Evolutionary conservation across 2,797 vertebrate genomes (phyloP), one percentile per base, ranked within the genome.

Genomic region (Graptemys geographica): DNA sequence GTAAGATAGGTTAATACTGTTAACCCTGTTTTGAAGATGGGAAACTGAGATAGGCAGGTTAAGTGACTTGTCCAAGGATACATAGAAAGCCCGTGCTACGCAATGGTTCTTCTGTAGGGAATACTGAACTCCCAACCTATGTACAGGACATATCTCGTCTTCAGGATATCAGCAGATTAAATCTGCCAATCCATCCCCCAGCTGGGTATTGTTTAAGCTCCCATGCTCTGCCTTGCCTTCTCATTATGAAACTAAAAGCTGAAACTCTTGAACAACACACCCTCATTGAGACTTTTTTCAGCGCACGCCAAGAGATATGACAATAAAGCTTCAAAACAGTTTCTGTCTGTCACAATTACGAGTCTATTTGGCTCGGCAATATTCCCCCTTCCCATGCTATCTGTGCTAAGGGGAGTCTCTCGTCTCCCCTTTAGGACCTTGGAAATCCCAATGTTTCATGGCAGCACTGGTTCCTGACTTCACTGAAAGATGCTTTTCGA

Each of bases 281-380:
- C 87, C 90, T 72, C n/a, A 72, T 47, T 84, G 92, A 96, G 57
- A 56, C 49, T 78, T 79, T 87, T 44, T 90, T 92, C 65, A 74
- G 49, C 33, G 41, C 81, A 81, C 81, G 91, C 83, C 86, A 76
- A 59, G 90, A 21, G 19, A 23, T 72, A 41, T 41, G 21, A 72
- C 69, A 69, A 87, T 80, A 87, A 87, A 93, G 51, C 74, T 95
- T 93, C 86, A 90, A 88, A 91, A 52, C 62, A 92, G 51, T 52
- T 93, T 85, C 65, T 87, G 51, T 91, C 3, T 1, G 37, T 93
- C 74, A 49, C 1, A 2, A 37, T 72, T 72, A 41, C 3, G 10
- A 72, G 69, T 79, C 85, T 90, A 27, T 79, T 59, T 91, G 52
- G 82, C 79, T 76, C 83, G 2, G 1, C 80, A 55, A 47, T 85